Percentiles rank a stretch among this genome's conserved stretches.
phyloP scores from a whole-genome alignment of 1,140 invertebrate genomes.

The Drosophila triauraria region DNA sequence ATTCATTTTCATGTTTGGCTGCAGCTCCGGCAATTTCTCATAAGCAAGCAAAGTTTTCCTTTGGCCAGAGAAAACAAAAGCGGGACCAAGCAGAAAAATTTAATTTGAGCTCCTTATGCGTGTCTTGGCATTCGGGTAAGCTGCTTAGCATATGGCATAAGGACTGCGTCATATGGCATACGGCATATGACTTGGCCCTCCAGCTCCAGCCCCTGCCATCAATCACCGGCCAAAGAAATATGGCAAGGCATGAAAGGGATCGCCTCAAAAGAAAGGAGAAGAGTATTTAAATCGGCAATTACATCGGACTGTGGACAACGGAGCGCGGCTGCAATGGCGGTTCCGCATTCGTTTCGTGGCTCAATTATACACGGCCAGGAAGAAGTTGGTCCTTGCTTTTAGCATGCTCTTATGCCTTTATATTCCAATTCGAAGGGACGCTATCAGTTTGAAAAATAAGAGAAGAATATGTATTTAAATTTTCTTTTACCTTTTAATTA shows the following conservation, averaged over 20 bases:
- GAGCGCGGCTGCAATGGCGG: neutral
- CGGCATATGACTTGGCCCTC: constrained; percentile 32
- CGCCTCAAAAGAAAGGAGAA: neutral
- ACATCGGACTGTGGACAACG: constrained; percentile 14
- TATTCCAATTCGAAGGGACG: too few relatives aligned
- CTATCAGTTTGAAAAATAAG: neutral
- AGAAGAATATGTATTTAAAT: neutral
- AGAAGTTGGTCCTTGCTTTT: constrained; percentile 4
- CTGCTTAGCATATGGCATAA: constrained; percentile 65
- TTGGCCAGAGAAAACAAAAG: constrained; percentile 27
- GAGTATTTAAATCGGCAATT: constrained; percentile 76
- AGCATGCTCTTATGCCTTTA: neutral
- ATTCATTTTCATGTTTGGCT: constrained; percentile 77
- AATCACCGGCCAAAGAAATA: constrained; percentile 53
- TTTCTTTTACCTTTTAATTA: neutral
- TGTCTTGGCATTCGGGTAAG: constrained; percentile 57
- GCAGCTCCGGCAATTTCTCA: constrained; percentile 80
- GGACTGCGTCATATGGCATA: constrained; percentile 23
- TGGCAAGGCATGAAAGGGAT: constrained; percentile 21
- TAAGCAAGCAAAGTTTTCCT: constrained; percentile 60
- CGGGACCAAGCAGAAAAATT: constrained; percentile 49
- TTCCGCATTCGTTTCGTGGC: constrained; percentile 10
- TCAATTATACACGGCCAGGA: constrained; percentile 48
- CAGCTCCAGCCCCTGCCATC: constrained; percentile 33
- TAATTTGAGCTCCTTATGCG: constrained; percentile 80